phyloP scores from a whole-genome alignment of 2,888 invertebrate species.

The Agonum fuliginosum region DNA sequence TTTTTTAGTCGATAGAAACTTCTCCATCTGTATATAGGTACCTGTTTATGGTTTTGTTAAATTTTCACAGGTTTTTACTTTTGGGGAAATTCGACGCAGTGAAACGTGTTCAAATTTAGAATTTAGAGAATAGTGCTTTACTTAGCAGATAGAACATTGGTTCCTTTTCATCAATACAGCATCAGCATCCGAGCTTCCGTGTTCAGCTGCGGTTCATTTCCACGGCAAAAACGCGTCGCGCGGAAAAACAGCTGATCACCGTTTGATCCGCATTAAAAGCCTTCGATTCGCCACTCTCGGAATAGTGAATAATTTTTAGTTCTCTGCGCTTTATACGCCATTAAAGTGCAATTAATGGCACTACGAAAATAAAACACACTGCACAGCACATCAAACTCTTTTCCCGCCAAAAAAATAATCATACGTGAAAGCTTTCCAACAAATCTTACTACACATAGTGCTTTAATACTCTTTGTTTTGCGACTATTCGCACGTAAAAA shows the following conservation, averaged over 20 bases:
- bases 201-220: constrained; percentile 52
- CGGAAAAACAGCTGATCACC: constrained; percentile 54
- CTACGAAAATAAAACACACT: constrained; percentile 25
- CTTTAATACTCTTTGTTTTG: constrained; percentile 30
- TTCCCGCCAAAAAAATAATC: constrained; percentile 25
- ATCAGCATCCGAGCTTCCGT: constrained; percentile 29
- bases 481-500: not conserved
- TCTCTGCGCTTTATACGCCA: constrained; percentile 43
- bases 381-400: constrained; percentile 25
- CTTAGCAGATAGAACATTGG: not conserved
- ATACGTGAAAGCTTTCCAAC: constrained; percentile 32
- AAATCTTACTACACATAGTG: constrained; percentile 33
- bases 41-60: no score
- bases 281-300: constrained; percentile 38
- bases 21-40: no score
- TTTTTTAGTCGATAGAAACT: no score
- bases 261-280: constrained; percentile 52
- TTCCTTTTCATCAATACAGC: constrained; percentile 50
- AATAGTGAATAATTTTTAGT: constrained; percentile 56
- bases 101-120: not conserved
- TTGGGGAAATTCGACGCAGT: not conserved
- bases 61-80: no score
- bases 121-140: not conserved
- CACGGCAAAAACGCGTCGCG: constrained; percentile 46
- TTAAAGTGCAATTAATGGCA: constrained; percentile 55